A percentile compares a stretch with the other conserved stretches of the same genome.
Conservation (phyloP, 2,888 invertebrate species). For the Eupithecia centaureata region DNA sequence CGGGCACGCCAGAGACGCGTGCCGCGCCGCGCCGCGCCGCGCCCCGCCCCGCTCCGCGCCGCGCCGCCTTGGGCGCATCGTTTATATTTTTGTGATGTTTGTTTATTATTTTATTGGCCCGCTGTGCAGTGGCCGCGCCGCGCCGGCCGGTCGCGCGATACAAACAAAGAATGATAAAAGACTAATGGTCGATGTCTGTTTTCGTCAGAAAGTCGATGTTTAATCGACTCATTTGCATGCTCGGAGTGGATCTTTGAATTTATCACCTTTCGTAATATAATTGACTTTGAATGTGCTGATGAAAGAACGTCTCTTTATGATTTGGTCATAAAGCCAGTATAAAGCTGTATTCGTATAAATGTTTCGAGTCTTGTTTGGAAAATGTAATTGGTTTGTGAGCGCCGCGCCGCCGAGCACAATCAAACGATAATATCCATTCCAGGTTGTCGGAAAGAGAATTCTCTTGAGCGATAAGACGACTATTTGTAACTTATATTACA, state of each 20-base stretch:
- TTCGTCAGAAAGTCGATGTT: conserved; percentile 74
- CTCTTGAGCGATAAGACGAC: too few relatives aligned
- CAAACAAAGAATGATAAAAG: conserved; percentile 80
- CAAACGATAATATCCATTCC: too few relatives aligned
- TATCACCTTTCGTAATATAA: conserved; percentile 63
- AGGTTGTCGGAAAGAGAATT: too few relatives aligned
- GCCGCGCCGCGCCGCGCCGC: conserved; percentile 74
- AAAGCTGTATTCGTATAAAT: conserved; percentile 61
- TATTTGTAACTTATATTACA: too few relatives aligned
- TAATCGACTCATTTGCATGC: conserved; percentile 78
- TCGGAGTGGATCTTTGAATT: conserved; percentile 65
- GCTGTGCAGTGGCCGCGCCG: conserved; percentile 71
- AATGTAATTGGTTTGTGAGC: conserved; percentile 34
- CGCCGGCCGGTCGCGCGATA: conserved; percentile 58
- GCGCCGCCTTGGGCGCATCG: conserved; percentile 79
- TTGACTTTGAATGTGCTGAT: conserved; percentile 67
- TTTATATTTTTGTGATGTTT: conserved; percentile 82
- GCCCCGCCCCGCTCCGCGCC: conserved; percentile 75
- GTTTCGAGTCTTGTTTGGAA: conserved; percentile 32
- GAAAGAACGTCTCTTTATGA: conserved; percentile 62
- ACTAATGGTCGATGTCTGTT: conserved; percentile 76
- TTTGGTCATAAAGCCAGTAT: conserved; percentile 59
- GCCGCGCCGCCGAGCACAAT: too few relatives aligned
- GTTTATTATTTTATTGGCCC: conserved; percentile 74
- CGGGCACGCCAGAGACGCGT: too few relatives aligned